phyloP scores from a whole-genome alignment of 2,797 vertebrate genomes.

The Gymnocypris eckloni region DNA sequence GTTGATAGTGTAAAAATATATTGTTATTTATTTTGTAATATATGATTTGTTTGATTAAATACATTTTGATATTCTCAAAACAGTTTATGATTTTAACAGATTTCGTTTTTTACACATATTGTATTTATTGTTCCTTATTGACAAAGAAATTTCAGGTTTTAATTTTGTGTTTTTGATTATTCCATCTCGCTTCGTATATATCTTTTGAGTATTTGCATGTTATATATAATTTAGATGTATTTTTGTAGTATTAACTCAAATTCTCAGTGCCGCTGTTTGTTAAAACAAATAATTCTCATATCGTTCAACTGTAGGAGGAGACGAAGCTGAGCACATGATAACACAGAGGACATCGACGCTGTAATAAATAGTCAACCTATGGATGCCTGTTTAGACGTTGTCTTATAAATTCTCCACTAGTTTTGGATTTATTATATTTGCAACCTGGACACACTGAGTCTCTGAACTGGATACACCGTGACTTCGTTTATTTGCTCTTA shows the following conservation, averaged over 20 bases:
- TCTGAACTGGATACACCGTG: conserved; percentile 7
- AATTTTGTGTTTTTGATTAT: background rate
- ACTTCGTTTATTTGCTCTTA: background rate
- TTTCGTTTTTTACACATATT: background rate
- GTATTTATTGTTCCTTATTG: background rate
- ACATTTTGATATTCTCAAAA: background rate
- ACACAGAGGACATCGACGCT: background rate
- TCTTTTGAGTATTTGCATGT: background rate
- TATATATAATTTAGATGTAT: background rate
- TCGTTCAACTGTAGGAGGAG: too few relatives aligned
- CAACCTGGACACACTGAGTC: background rate
- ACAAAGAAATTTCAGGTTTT: background rate
- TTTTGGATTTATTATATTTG: background rate
- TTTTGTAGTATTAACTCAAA: conserved; percentile 23
- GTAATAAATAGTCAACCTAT: background rate
- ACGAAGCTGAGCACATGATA: too few relatives aligned
- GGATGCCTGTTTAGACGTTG: background rate
- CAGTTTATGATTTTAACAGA: background rate
- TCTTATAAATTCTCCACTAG: background rate
- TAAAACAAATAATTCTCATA: conserved; percentile 45
- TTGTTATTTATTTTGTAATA: background rate
- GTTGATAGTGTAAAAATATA: too few relatives aligned
- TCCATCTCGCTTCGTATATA: background rate
- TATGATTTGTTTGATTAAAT: background rate
- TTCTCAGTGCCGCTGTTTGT: conserved; percentile 74